Evolutionary conservation across 1,140 invertebrate genomes (phyloP).

Genomic region (Copidosoma floridanum): DNA sequence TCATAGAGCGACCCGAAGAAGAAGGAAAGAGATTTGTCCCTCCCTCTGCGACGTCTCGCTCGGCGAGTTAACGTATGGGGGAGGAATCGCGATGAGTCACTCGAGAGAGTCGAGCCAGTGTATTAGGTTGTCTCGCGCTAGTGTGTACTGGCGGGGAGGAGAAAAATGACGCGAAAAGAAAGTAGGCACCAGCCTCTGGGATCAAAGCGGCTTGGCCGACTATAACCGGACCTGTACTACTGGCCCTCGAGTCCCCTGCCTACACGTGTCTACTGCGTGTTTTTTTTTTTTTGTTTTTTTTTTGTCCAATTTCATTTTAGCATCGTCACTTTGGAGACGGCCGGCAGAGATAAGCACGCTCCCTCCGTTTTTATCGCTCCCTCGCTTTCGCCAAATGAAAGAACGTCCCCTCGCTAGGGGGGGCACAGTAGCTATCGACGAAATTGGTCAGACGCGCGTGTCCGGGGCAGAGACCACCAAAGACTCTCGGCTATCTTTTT

Average conservation of each 20-base stretch:
- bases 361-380: conserved; percentile 2
- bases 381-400: conserved; percentile 1
- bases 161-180: no score
- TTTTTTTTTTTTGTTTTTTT: no score
- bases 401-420: no score
- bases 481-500: no score
- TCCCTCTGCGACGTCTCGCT: no score
- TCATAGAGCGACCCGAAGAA: not conserved
- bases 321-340: not conserved
- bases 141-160: no score
- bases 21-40: no score
- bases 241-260: not conserved
- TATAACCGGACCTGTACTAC: not conserved
- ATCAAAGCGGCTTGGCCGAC: not conserved
- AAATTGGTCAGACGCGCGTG: conserved; percentile 2
- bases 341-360: not conserved
- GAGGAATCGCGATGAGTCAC: conserved; percentile 1
- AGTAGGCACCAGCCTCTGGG: not conserved
- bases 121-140: no score
- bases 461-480: no score
- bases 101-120: no score
- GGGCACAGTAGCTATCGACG: not conserved
- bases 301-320: not conserved
- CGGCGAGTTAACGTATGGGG: not conserved
- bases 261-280: not conserved